Evolutionary conservation across 2,797 vertebrate species (phyloP).

Genomic region (Ciconia nigra): DNA sequence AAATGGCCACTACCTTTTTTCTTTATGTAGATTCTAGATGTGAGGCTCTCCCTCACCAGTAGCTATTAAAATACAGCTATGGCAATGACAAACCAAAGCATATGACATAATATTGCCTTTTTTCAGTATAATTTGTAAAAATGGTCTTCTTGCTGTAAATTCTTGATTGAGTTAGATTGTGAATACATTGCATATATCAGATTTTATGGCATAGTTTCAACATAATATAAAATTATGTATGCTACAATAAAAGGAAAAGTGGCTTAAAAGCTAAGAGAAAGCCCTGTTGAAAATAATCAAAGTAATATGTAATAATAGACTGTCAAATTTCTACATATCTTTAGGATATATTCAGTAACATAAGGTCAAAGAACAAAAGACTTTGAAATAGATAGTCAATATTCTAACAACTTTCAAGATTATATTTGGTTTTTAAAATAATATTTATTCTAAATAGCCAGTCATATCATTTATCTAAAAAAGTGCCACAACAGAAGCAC

Average conservation of each 20-base stretch:
- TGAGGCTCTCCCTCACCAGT: not conserved
- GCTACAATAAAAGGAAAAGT: not conserved
- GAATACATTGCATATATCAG: not conserved
- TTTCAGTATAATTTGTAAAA: not conserved
- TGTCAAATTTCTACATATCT: not conserved
- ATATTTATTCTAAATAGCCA: not conserved
- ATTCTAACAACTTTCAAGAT: not conserved
- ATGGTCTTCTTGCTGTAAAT: not conserved
- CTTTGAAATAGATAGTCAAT: not conserved
- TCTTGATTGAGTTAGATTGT: not conserved
- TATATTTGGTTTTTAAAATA: not conserved
- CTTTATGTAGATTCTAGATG: not conserved
- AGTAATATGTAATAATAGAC: not conserved
- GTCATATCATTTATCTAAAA: not conserved
- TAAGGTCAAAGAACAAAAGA: not conserved
- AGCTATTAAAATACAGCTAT: not conserved
- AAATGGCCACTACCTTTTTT: not conserved
- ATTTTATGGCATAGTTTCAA: not conserved
- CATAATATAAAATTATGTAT: not conserved
- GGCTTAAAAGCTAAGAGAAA: not conserved
- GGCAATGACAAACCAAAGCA: not conserved
- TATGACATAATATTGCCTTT: accelerated
- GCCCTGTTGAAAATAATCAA: not conserved
- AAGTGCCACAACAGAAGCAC: not conserved
- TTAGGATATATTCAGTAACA: not conserved